Evolutionary conservation across 2,113 vertebrate species (phyloP), one percentile per base, ranked within the genome.

Genomic region (Paramisgurnus dabryanus): DNA sequence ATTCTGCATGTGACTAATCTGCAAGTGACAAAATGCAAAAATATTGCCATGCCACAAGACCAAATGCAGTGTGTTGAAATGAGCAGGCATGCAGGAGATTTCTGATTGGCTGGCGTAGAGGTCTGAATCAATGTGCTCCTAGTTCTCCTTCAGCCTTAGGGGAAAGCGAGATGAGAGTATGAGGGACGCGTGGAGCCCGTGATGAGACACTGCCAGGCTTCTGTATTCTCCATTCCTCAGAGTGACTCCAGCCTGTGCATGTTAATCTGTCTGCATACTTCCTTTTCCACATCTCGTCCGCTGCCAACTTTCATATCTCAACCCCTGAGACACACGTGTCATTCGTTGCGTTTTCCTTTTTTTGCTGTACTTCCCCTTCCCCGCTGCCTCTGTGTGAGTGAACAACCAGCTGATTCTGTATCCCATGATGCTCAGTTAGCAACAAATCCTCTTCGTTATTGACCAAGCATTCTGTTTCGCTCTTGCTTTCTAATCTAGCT

Each of bases 261-360:
- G 69, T 79, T 78, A 82, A 82, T 78, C 73, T 39, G 60, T 43
- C 80, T 75, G 65, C 73, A 74, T 40, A 68, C 78, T 70, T 80
- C 80, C 78, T 55, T 65, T 76, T 70, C 76, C 79, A 83, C 81
- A 81, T 82, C 79, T 86, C 79, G 82, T 84, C 80, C 76, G 45
- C 67, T 78, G 75, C 76, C 82, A 79, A 76, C 82, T 84, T 67
- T 74, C 53, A 34, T 76, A 76, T 77, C 72, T 58, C 76, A 76
- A 11, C 45, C 71, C 67, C 80, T 49, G 58, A 66, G 68, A 63
- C 74, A 66, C 53, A 2, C 67, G 39, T 50, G n/a, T 39, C 15
- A 9, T 39, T 43, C 18, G 9, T 41, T 60, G 70, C 79, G 67
- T 2, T 80, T 64, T 76, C 43, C 63, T 72, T 71, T 3, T 27